Percentiles rank a stretch among this genome's conserved stretches.
Conservation (phyloP, 1,140 invertebrate species). For the Ostrea edulis region DNA sequence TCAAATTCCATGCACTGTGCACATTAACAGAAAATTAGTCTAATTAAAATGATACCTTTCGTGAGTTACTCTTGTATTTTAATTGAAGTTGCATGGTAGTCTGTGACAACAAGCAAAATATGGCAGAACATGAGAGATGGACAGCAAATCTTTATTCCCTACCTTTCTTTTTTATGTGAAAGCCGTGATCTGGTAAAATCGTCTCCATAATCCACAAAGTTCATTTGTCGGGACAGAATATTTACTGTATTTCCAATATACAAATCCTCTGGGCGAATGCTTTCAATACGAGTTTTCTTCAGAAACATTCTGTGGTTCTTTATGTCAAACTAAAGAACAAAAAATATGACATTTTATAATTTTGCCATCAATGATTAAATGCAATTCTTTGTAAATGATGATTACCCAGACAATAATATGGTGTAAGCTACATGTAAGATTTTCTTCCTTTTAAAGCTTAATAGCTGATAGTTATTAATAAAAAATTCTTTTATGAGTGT, state of each 20-base stretch:
- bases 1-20: not conserved
- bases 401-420: not conserved
- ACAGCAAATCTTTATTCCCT: not conserved
- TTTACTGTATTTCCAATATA: conserved; percentile 88
- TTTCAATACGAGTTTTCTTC: conserved; percentile 85
- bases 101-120: too few species aligned
- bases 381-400: not conserved
- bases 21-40: not conserved
- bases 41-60: not conserved
- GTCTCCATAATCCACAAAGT: conserved; percentile 89
- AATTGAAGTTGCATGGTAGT: too few species aligned
- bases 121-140: too few species aligned
- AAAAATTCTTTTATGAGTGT: too few species aligned
- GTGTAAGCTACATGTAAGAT: too few species aligned
- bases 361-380: not conserved
- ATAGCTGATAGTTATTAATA: too few species aligned
- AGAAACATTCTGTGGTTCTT: conserved; percentile 88
- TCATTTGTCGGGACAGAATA: conserved; percentile 88
- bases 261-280: conserved; percentile 85
- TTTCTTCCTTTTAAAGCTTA: too few species aligned
- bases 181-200: conserved; percentile 79
- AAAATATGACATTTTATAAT: not conserved
- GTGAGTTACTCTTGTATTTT: too few species aligned
- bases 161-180: conserved; percentile 74
- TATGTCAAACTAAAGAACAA: conserved; percentile 86